phyloP scores from a whole-genome alignment of 2,113 vertebrate species.

The Laticauda colubrina region DNA sequence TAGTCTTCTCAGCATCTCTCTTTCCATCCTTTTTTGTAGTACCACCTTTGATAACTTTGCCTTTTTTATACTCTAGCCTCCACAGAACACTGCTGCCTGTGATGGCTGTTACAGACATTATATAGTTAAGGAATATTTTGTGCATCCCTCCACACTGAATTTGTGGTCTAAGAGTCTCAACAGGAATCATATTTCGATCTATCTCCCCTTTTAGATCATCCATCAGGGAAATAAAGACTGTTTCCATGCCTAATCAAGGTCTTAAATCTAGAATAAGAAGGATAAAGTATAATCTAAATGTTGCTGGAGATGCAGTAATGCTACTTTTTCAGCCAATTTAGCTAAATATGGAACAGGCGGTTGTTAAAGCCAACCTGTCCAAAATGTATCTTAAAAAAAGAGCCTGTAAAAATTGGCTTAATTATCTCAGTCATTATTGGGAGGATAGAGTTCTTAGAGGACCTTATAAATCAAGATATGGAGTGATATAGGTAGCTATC shows the following conservation, averaged over 20 bases:
- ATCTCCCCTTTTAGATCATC: background rate
- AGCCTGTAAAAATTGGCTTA: background rate
- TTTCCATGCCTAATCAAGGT: background rate
- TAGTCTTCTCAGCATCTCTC: background rate
- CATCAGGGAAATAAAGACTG: background rate
- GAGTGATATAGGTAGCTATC: background rate
- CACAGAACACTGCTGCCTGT: background rate
- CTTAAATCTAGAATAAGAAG: background rate
- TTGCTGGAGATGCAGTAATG: background rate
- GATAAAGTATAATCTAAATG: background rate
- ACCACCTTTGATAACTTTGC: background rate
- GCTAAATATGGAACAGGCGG: background rate
- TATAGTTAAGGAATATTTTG: background rate
- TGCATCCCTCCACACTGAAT: background rate
- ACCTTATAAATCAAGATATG: background rate
- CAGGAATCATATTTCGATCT: background rate
- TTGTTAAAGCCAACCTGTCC: background rate
- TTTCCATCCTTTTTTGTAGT: background rate
- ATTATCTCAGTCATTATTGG: background rate
- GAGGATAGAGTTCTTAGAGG: background rate
- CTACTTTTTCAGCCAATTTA: background rate
- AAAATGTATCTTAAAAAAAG: background rate
- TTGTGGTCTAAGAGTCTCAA: background rate
- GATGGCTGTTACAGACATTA: background rate
- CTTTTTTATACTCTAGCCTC: background rate